Conservation (phyloP, 92 coral and sea anemone species). For the Heteractis magnifica region DNA sequence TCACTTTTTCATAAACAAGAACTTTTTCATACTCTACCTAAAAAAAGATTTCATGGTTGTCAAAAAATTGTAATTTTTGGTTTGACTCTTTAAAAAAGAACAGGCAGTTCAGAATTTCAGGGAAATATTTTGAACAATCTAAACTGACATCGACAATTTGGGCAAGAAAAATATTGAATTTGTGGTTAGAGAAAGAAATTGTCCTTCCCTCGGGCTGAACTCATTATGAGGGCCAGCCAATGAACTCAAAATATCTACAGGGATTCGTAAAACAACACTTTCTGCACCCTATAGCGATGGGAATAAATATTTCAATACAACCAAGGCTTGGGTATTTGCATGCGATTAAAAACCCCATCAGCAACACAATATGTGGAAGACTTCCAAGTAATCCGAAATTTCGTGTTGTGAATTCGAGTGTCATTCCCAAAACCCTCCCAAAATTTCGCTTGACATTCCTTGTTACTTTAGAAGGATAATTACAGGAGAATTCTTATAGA, state of each 20-base stretch:
- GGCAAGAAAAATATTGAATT: conserved; percentile 7
- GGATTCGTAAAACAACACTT: conserved; percentile 54
- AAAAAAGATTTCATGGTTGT: not conserved
- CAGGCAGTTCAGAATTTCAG: not conserved
- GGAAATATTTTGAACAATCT: not conserved
- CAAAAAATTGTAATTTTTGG: not conserved
- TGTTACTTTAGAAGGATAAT: conserved; percentile 13
- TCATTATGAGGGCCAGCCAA: conserved; percentile 34
- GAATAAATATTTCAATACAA: conserved; percentile 74
- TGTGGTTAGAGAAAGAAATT: conserved; percentile 32
- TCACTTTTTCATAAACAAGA: not conserved
- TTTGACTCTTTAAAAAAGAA: not conserved
- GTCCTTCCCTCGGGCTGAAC: conserved; percentile 41
- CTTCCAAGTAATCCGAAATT: not conserved
- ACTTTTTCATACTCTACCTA: not conserved
- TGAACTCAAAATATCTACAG: conserved; percentile 41
- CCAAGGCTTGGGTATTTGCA: conserved; percentile 74
- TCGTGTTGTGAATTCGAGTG: not conserved
- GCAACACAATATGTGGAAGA: not conserved
- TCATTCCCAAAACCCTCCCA: not conserved
- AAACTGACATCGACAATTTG: conserved; percentile 9
- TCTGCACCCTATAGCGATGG: conserved; percentile 66
- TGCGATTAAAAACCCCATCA: conserved; percentile 27
- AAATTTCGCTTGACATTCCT: not conserved
- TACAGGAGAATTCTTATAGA: conserved; percentile 52